Evolutionary conservation across 1,140 invertebrate genomes (phyloP).

Genomic region (Ericerus pela): DNA sequence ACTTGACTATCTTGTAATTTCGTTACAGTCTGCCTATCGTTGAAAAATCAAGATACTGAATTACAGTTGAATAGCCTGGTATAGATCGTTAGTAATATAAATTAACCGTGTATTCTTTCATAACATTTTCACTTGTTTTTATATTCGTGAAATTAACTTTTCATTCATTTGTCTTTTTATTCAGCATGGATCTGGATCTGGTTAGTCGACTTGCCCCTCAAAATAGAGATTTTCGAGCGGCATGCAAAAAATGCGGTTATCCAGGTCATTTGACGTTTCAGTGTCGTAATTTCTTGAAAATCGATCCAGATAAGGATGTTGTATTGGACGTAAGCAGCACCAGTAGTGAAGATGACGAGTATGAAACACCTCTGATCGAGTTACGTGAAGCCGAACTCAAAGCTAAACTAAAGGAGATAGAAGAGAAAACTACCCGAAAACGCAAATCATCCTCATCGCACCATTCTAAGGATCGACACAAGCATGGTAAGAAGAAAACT

Average conservation of each 20-base stretch:
- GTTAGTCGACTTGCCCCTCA: background rate
- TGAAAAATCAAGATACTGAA: too few species aligned
- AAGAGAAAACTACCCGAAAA: slow-evolving; percentile 35
- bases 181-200: background rate
- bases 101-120: too few species aligned
- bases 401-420: slow-evolving; percentile 37
- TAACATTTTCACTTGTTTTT: too few species aligned
- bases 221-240: slow-evolving; percentile 37
- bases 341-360: slow-evolving; percentile 62
- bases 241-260: slow-evolving; percentile 88
- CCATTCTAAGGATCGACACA: slow-evolving; percentile 22
- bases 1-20: too few species aligned
- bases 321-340: slow-evolving; percentile 90
- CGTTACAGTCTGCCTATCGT: too few species aligned
- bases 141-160: too few species aligned
- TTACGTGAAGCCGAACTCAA: slow-evolving; percentile 57
- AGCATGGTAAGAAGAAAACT: slow-evolving; percentile 21
- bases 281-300: slow-evolving; percentile 88
- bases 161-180: too few species aligned
- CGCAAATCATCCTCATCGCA: slow-evolving; percentile 31
- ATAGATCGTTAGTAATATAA: too few species aligned
- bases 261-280: slow-evolving; percentile 91
- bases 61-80: too few species aligned
- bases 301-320: slow-evolving; percentile 73
- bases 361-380: slow-evolving; percentile 63